Evolutionary conservation across 92 coral and sea anemone species (phyloP), one percentile per base, ranked within the genome.

Genomic region (Chrysogorgia sp.): DNA sequence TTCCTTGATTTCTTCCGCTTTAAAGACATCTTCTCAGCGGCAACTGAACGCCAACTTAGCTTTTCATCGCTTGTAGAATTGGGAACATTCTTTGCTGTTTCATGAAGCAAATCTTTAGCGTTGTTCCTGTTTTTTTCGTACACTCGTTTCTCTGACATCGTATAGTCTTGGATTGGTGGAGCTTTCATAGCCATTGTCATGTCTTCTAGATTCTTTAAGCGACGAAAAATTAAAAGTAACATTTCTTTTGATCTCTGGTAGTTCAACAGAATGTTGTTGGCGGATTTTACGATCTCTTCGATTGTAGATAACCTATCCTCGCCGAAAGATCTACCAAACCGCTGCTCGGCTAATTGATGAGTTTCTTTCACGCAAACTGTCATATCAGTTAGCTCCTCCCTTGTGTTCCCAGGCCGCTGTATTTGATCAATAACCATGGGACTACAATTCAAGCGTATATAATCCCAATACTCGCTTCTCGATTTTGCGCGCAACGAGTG

Each of bases 371-470:
- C 40, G 7, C 48, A 26, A 20, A 53, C 79, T 32, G 23, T 35
- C 65, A 56, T 72, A n/a, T 72, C 37, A 0, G 48, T 41, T 35
- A 45, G 45, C 19, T 69, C 76, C 0, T 72, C 49, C 1, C 23
- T 7, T 12, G 59, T 50, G 9, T 17, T 26, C 0, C 64, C 65
- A 33, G 31, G 49, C n/a, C 79, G 34, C 23, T 23, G 34, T 7
- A 55, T 35, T 14, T 40, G 30, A 72, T 53, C 59, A 10, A 72
- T 37, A 34, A 15, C 6, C 7, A 72, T 17, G 0, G 98, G 98
- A 48, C 90, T 85, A 35, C 98, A 94, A 8, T 86, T 67, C 10
- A 87, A 87, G 80, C 92, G 87, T 56, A 94, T 85, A 71, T 71
- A 87, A 64, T 87, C 89, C 25, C 96, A 90, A 67, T 92, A 94